A percentile compares a stretch with the other conserved stretches of the same genome.
Evolutionary conservation across 1,140 invertebrate species (phyloP).

Genomic region (Berghia stephanieae): DNA sequence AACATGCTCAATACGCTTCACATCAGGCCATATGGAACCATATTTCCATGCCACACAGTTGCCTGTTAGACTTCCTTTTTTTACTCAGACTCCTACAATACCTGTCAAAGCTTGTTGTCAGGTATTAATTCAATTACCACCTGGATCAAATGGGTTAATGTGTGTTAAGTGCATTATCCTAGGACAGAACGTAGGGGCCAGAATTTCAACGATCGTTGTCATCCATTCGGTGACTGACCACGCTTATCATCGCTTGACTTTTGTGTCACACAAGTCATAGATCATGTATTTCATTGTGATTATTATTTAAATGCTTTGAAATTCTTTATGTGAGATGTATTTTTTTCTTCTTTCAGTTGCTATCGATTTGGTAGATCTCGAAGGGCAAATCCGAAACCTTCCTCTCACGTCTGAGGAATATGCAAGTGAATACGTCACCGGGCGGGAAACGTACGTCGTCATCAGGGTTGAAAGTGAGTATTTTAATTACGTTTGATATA

Average conservation of each 20-base stretch:
- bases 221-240: not conserved
- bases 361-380: constrained; percentile 54
- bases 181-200: not conserved
- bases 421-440: constrained; percentile 51
- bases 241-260: too few relatives aligned
- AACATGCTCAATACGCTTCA: too few relatives aligned
- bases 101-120: too few relatives aligned
- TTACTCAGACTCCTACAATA: too few relatives aligned
- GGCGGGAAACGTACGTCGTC: constrained; percentile 52
- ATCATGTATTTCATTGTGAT: not conserved
- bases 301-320: not conserved
- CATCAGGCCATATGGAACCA: too few relatives aligned
- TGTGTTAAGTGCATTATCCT: not conserved
- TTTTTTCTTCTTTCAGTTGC: constrained; percentile 42
- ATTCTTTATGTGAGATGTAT: not conserved
- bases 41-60: too few relatives aligned
- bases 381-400: constrained; percentile 56
- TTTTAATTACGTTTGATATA: too few relatives aligned
- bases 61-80: too few relatives aligned
- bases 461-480: constrained; percentile 59
- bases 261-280: not conserved
- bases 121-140: too few relatives aligned
- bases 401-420: constrained; percentile 50
- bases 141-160: not conserved
- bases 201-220: not conserved